Evolutionary conservation across 2,888 invertebrate species (phyloP).

Genomic region (Protonemura montana): DNA sequence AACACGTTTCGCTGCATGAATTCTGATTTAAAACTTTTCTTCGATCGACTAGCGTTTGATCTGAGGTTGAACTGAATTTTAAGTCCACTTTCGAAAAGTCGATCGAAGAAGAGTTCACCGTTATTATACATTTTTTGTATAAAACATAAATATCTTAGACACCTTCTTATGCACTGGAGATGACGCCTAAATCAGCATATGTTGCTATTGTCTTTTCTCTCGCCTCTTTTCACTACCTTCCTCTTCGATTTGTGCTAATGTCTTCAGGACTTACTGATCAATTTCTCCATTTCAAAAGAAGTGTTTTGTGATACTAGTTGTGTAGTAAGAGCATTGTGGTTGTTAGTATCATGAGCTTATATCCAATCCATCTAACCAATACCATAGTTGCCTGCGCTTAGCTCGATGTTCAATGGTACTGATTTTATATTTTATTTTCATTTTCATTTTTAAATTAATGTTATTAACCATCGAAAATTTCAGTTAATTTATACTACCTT

Average conservation of each 20-base stretch:
- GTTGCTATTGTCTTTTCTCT: background rate
- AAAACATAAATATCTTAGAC: background rate
- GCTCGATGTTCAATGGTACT: background rate
- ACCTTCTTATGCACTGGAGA: constrained; percentile 24
- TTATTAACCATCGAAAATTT: background rate
- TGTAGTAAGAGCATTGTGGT: background rate
- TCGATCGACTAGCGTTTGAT: background rate
- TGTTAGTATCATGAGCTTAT: background rate
- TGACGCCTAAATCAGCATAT: constrained; percentile 8
- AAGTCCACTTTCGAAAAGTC: background rate
- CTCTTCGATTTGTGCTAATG: background rate
- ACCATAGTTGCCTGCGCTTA: background rate
- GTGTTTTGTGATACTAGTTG: constrained; percentile 5
- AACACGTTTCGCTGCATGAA: background rate
- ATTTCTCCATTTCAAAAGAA: constrained; percentile 25
- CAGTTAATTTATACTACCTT: background rate
- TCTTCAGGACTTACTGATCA: background rate
- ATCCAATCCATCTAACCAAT: background rate
- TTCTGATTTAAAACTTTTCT: background rate
- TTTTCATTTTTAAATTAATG: background rate
- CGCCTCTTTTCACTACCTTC: background rate
- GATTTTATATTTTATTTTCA: background rate
- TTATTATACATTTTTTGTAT: background rate
- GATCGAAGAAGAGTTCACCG: background rate
- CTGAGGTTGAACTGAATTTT: background rate